Evolutionary conservation across 2,797 vertebrate genomes (phyloP).

Genomic region (Gymnodraco acuticeps): DNA sequence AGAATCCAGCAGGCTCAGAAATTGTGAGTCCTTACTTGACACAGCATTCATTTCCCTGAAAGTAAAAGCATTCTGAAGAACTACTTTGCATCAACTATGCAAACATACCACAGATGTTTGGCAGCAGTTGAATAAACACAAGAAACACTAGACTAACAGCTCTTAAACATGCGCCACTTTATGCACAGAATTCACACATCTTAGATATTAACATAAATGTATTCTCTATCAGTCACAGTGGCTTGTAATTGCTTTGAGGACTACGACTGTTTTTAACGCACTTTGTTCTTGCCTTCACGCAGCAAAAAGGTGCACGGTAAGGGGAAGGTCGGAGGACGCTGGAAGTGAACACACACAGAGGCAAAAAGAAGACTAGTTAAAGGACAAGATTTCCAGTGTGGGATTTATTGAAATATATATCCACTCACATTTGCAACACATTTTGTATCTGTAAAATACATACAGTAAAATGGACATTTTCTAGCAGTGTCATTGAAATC

Average conservation of each 20-base stretch:
- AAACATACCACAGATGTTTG: constrained; percentile 30
- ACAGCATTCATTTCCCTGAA: neutral
- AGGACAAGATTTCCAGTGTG: constrained; percentile 20
- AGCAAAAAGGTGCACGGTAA: constrained; percentile 91
- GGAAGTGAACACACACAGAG: constrained; percentile 83
- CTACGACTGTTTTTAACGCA: neutral
- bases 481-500: constrained; percentile 10
- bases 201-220: constrained; percentile 11
- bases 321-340: constrained; percentile 90
- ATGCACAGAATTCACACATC: constrained; percentile 5
- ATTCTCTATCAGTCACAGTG: neutral
- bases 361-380: constrained; percentile 11
- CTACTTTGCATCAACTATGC: constrained; percentile 35
- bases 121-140: neutral
- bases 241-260: neutral
- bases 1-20: constrained; percentile 93
- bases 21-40: constrained; percentile 85
- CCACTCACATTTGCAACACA: neutral
- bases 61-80: neutral
- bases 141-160: constrained; percentile 15
- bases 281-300: constrained; percentile 47
- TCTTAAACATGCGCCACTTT: neutral
- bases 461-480: constrained; percentile 3
- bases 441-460: constrained; percentile 26
- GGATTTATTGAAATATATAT: constrained; percentile 23